Percentiles rank a stretch among this genome's conserved stretches.
These are phyloP conservation scores for Goniozus legneri DNA, from an alignment of 1,140 invertebrate species.

Conservation along the genomic window DNA sequence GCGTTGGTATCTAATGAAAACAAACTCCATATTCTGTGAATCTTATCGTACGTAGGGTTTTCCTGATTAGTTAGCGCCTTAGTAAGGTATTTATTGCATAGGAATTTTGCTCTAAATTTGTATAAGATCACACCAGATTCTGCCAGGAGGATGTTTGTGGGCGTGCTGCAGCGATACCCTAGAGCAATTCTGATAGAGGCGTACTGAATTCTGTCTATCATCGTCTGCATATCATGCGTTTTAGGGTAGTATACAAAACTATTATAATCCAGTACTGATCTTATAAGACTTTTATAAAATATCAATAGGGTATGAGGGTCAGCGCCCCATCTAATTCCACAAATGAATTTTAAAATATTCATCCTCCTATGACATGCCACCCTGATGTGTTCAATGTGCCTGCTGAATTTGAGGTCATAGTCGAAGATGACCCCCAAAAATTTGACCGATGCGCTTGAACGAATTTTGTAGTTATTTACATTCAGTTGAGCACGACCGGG, in stretches of 20 bases:
- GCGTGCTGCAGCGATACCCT: conserved; percentile 15
- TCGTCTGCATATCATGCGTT: neutral
- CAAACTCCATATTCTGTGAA: too few relatives aligned
- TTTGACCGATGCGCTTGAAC: neutral
- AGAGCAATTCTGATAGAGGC: conserved; percentile 9
- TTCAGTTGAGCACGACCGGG: neutral
- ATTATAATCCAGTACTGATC: conserved; percentile 13
- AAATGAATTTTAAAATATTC: conserved; percentile 10
- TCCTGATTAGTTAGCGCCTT: too few relatives aligned
- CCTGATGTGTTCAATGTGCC: conserved; percentile 4
- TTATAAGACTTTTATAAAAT: conserved; percentile 12
- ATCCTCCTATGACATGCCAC: conserved; percentile 4
- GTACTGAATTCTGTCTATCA: conserved; percentile 11
- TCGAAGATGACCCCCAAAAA: conserved; percentile 11
- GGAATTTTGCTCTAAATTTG: too few relatives aligned
- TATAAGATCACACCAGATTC: conserved; percentile 6
- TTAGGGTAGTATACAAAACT: conserved; percentile 5
- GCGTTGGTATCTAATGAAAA: too few relatives aligned
- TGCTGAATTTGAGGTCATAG: neutral
- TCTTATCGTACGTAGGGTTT: too few relatives aligned
- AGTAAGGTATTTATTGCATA: too few relatives aligned
- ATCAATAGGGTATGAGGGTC: conserved; percentile 2
- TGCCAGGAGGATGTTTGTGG: conserved; percentile 12
- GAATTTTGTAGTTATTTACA: neutral
- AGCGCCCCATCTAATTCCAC: conserved; percentile 9